These are phyloP conservation scores for Helicoverpa assulta DNA, from an alignment of 2,888 invertebrate species.

Conservation along the genomic window DNA sequence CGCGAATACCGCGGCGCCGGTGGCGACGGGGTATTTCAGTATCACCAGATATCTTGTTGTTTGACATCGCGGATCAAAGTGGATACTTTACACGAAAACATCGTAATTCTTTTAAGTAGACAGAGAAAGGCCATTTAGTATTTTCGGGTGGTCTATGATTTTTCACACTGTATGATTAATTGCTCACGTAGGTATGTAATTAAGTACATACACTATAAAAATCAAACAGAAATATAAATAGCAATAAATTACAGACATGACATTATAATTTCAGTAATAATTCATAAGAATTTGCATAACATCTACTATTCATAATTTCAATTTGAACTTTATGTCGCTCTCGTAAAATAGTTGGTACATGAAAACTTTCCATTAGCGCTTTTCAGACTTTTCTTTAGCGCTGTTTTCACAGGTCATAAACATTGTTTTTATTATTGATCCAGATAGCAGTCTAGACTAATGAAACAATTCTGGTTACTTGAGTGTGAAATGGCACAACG, in stretches of 20 bases:
- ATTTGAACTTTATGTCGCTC: no score
- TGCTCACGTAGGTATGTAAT: no score
- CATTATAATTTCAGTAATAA: no score
- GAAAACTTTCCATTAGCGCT: not conserved
- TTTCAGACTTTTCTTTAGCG: slow-evolving; percentile 12
- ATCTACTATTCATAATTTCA: no score
- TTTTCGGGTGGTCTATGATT: not conserved
- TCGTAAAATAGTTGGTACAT: not conserved
- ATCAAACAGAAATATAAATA: no score
- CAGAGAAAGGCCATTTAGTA: slow-evolving; percentile 10
- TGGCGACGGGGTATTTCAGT: slow-evolving; percentile 68
- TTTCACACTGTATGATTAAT: no score
- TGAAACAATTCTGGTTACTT: slow-evolving; percentile 27
- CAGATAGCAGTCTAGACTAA: slow-evolving; percentile 42
- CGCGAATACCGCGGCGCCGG: slow-evolving; percentile 63
- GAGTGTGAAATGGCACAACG: slow-evolving; percentile 30
- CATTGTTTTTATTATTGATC: slow-evolving; percentile 28
- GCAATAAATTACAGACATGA: no score
- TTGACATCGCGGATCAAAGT: slow-evolving; percentile 69
- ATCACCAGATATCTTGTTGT: slow-evolving; percentile 56
- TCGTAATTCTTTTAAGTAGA: slow-evolving; percentile 27
- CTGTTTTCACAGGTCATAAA: slow-evolving; percentile 17
- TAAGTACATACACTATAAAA: no score
- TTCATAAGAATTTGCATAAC: no score
- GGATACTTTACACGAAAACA: slow-evolving; percentile 44